Evolutionary conservation across 2,113 vertebrate genomes (phyloP).

Genomic region (Menura novaehollandiae): DNA sequence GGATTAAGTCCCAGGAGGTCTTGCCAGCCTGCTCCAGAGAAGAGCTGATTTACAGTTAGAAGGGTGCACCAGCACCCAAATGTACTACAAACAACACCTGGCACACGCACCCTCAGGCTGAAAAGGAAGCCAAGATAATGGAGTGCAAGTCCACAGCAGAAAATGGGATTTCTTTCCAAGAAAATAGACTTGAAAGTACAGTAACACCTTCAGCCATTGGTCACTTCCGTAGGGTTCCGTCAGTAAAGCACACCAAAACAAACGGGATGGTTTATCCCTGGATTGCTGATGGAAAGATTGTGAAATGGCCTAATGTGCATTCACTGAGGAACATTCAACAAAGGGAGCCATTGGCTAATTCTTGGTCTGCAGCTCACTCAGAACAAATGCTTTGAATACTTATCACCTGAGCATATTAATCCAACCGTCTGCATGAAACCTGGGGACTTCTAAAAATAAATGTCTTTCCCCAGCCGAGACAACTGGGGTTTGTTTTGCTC

Average conservation of each 20-base stretch:
- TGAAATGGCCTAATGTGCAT: neutral
- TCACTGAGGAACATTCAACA: neutral
- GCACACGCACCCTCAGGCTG: rapidly evolving
- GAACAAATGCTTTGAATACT: neutral
- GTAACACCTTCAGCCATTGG: neutral
- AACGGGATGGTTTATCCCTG: neutral
- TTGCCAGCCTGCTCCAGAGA: too few species aligned
- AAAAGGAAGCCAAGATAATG: neutral
- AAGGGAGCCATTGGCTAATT: neutral
- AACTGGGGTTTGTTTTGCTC: neutral
- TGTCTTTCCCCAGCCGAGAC: neutral
- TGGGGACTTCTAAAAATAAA: neutral
- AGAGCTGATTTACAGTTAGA: neutral
- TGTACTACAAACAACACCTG: neutral
- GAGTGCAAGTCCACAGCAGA: neutral
- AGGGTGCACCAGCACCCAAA: neutral
- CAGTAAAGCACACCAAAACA: neutral
- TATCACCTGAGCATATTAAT: neutral
- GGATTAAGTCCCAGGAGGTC: too few species aligned
- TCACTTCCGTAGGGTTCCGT: rapidly evolving
- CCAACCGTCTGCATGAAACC: neutral
- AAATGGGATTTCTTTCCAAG: neutral
- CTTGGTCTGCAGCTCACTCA: neutral
- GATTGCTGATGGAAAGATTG: neutral
- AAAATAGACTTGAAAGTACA: neutral